These are phyloP conservation scores for Mus spretus DNA, from an alignment of 2,797 vertebrate genomes.

Conservation along the genomic window DNA sequence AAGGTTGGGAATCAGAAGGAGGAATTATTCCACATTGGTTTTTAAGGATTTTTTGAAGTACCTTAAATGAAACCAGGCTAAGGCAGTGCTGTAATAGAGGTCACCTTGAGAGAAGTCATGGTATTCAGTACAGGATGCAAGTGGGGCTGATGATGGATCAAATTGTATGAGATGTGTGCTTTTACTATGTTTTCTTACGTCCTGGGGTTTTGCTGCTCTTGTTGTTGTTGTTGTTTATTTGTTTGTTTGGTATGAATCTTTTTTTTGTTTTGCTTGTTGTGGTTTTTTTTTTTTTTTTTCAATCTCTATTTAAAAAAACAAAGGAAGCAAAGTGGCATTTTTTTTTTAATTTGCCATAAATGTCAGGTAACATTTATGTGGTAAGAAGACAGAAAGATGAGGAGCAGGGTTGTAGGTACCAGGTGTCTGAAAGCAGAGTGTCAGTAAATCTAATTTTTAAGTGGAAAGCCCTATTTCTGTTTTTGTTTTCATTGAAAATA, in stretches of 20 bases:
- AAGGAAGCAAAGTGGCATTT: not conserved
- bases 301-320: not conserved
- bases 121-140: not conserved
- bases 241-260: not conserved
- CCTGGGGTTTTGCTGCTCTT: not conserved
- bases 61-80: too few relatives aligned
- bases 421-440: not conserved
- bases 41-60: not conserved
- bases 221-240: not conserved
- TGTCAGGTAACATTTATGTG: not conserved
- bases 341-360: not conserved
- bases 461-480: not conserved
- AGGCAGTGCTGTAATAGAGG: not conserved
- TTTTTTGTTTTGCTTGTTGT: not conserved
- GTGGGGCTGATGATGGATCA: not conserved
- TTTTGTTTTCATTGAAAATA: not conserved
- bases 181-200: not conserved
- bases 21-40: rapidly evolving
- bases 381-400: not conserved
- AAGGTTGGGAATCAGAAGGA: not conserved
- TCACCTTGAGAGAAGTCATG: not conserved
- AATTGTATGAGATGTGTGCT: not conserved
- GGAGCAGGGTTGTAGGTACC: not conserved
- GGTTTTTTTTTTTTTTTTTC: not conserved
- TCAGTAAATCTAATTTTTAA: not conserved